Evolutionary conservation across 2,113 vertebrate genomes (phyloP).

Genomic region (Edolisoma coerulescens): DNA sequence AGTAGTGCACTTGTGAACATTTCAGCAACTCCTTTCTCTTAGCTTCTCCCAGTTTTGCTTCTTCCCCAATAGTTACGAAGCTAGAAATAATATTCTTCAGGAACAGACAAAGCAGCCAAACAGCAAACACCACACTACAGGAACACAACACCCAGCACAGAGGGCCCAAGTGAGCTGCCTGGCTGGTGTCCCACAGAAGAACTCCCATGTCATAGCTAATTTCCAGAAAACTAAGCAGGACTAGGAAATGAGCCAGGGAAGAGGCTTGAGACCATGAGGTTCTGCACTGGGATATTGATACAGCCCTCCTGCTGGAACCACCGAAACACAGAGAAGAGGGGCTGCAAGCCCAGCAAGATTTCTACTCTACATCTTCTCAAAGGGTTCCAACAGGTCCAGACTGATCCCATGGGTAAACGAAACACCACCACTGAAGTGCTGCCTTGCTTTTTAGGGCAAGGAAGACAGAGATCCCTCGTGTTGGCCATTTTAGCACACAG

Average conservation of each 20-base stretch:
- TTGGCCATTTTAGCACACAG: background rate
- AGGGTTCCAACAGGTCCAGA: background rate
- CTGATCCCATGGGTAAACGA: background rate
- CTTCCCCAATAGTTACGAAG: rapidly evolving
- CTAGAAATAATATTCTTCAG: background rate
- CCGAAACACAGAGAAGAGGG: background rate
- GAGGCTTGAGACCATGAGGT: background rate
- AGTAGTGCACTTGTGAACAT: background rate
- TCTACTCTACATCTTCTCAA: background rate
- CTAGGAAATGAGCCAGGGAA: background rate
- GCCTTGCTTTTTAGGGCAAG: background rate
- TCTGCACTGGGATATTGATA: background rate
- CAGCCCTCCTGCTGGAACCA: background rate
- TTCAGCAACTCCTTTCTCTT: background rate
- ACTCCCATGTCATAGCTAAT: background rate
- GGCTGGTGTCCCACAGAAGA: background rate
- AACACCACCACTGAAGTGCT: rapidly evolving
- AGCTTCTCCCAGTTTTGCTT: background rate
- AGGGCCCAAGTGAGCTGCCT: background rate
- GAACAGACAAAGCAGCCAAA: background rate
- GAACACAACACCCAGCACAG: background rate
- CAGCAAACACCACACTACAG: rapidly evolving
- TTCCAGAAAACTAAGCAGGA: background rate
- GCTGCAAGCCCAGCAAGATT: background rate
- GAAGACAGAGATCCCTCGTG: background rate